Percentiles rank a stretch among this genome's conserved stretches.
phyloP scores from a whole-genome alignment of 2,888 invertebrate genomes.

The Alcis repandata region DNA sequence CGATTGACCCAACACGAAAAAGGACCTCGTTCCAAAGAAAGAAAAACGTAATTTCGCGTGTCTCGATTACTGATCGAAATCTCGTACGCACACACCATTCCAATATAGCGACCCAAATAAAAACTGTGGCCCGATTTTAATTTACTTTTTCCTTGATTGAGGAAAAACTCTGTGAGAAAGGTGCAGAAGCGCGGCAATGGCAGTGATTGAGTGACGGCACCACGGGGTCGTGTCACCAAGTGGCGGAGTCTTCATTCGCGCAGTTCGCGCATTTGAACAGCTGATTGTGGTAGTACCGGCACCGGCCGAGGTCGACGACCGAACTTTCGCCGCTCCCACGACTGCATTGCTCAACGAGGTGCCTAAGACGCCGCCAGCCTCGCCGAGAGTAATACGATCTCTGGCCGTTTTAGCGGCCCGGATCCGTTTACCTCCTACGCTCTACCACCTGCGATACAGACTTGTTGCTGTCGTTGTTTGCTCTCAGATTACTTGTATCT shows the following conservation, averaged over 20 bases:
- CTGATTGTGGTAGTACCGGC: slow-evolving; percentile 76
- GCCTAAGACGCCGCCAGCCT: slow-evolving; percentile 64
- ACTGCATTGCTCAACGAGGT: slow-evolving; percentile 74
- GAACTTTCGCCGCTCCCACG: slow-evolving; percentile 85
- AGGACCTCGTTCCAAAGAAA: slow-evolving; percentile 44
- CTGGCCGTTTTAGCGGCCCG: slow-evolving; percentile 46
- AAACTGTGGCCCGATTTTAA: slow-evolving; percentile 23
- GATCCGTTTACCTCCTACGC: slow-evolving; percentile 39
- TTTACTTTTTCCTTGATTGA: slow-evolving; percentile 35
- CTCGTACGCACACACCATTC: slow-evolving; percentile 31
- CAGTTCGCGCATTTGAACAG: slow-evolving; percentile 69
- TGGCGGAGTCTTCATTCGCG: slow-evolving; percentile 56
- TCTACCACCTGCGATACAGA: slow-evolving; percentile 39
- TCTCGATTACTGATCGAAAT: slow-evolving; percentile 42
- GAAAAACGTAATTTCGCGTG: slow-evolving; percentile 43
- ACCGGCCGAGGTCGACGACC: slow-evolving; percentile 79
- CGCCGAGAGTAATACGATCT: slow-evolving; percentile 40
- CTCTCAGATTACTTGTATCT: slow-evolving; percentile 23
- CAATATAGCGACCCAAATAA: slow-evolving; percentile 38
- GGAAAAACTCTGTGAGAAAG: slow-evolving; percentile 39
- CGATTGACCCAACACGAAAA: slow-evolving; percentile 33
- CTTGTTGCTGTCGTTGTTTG: slow-evolving; percentile 19
- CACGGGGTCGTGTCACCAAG: slow-evolving; percentile 43
- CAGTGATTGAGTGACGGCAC: slow-evolving; percentile 54
- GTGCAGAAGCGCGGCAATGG: slow-evolving; percentile 34